Evolutionary conservation across 2,888 invertebrate species (phyloP).

Genomic region (Eurytoma adleriae): DNA sequence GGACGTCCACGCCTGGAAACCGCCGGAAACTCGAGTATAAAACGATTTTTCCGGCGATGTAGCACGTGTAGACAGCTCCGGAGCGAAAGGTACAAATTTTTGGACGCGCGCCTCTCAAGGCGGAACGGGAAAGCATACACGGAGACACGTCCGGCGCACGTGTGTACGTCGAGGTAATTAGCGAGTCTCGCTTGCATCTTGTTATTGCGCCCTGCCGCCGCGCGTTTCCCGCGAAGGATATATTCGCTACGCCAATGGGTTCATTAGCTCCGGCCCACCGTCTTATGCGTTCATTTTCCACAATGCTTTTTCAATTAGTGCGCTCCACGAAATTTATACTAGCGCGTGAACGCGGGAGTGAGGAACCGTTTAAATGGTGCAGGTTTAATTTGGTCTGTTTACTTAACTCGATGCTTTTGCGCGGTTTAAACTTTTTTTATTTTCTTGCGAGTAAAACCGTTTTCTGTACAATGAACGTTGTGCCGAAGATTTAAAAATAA

Average conservation of each 20-base stretch:
- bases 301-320: not conserved
- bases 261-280: constrained; percentile 29
- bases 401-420: no score
- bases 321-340: no score
- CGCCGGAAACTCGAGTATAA: no score
- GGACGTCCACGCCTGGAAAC: no score
- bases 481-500: no score
- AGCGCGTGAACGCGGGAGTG: no score
- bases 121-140: constrained; percentile 12
- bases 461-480: no score
- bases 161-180: constrained; percentile 31
- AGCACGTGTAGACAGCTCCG: no score
- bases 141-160: constrained; percentile 27
- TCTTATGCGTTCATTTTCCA: not conserved
- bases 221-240: not conserved
- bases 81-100: no score
- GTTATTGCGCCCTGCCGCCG: constrained; percentile 1
- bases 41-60: no score
- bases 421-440: no score
- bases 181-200: constrained; percentile 31
- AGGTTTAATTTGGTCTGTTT: not conserved
- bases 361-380: not conserved
- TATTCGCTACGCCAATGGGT: constrained; percentile 15
- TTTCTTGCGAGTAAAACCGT: no score
- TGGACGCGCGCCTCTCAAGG: not conserved